Conservation (phyloP, 2,113 vertebrate species). For the Nematolebias whitei region DNA sequence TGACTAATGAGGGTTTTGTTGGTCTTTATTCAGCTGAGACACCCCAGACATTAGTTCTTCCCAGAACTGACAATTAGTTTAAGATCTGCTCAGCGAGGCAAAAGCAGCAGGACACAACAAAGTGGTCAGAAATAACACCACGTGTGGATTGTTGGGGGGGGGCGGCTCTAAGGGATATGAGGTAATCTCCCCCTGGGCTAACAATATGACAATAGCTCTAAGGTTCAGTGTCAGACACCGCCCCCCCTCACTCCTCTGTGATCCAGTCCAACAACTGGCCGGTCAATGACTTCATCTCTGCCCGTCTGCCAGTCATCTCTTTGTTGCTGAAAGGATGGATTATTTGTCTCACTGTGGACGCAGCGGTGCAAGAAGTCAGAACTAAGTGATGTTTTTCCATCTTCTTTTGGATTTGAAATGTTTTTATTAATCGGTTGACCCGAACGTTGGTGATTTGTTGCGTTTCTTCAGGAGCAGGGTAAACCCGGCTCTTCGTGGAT, state of each 20-base stretch:
- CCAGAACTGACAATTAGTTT: slow-evolving; percentile 27
- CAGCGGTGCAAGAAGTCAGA: slow-evolving; percentile 30
- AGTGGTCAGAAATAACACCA: slow-evolving; percentile 32
- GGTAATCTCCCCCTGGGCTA: slow-evolving; percentile 77
- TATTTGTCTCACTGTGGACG: slow-evolving; percentile 14
- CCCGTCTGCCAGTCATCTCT: slow-evolving; percentile 59
- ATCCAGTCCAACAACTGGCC: slow-evolving; percentile 57
- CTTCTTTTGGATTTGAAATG: slow-evolving; percentile 11
- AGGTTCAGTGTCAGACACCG: no score
- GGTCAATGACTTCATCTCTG: slow-evolving; percentile 73
- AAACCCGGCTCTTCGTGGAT: slow-evolving; percentile 26
- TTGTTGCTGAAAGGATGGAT: slow-evolving; percentile 62
- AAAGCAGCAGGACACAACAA: slow-evolving; percentile 43
- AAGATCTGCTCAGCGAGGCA: slow-evolving; percentile 16
- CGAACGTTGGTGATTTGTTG: neutral
- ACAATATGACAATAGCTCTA: slow-evolving; percentile 62
- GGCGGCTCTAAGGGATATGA: slow-evolving; percentile 65
- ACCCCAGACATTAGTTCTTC: slow-evolving; percentile 48
- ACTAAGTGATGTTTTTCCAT: slow-evolving; percentile 11
- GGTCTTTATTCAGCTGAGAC: neutral
- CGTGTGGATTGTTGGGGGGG: slow-evolving; percentile 28
- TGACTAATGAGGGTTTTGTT: no score
- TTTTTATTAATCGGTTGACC: neutral
- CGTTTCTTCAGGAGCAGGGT: slow-evolving; percentile 24
- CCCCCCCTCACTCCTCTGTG: slow-evolving; percentile 53